Conservation (phyloP, 2,797 vertebrate genomes). For the Geotrypetes seraphini region DNA sequence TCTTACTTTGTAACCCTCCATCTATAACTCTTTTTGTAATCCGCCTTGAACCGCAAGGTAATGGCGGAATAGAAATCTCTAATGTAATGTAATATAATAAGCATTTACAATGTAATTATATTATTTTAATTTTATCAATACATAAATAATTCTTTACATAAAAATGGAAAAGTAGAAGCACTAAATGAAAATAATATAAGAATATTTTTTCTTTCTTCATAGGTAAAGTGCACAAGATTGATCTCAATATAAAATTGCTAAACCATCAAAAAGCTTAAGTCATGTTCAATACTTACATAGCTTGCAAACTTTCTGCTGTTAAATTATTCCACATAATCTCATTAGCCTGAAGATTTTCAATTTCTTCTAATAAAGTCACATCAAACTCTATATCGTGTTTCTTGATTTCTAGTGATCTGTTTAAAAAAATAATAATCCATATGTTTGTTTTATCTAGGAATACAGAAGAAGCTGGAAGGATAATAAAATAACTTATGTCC, state of each 20-base stretch:
- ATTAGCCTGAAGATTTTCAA: conserved; percentile 83
- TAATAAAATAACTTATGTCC: not conserved
- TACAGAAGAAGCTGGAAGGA: not conserved
- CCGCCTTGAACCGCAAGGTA: too few species aligned
- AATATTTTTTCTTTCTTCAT: not conserved
- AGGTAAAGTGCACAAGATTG: too few species aligned
- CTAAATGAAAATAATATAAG: too few species aligned
- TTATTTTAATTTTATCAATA: too few species aligned
- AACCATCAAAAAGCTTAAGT: conserved; percentile 1
- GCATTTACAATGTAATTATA: too few species aligned
- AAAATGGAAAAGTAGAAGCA: too few species aligned
- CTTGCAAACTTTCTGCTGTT: conserved; percentile 84
- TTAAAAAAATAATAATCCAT: conserved; percentile 1
- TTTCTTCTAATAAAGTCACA: conserved; percentile 76
- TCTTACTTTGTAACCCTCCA: too few species aligned
- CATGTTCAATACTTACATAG: conserved; percentile 62
- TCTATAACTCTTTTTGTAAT: too few species aligned
- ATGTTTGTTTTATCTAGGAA: too few species aligned
- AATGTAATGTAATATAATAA: too few species aligned
- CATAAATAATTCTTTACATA: too few species aligned
- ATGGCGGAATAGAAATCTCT: too few species aligned
- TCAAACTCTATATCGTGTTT: conserved; percentile 85
- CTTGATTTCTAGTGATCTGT: conserved; percentile 71
- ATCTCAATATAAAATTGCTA: not conserved
- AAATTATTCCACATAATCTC: conserved; percentile 96